phyloP scores from a whole-genome alignment of 2,888 invertebrate genomes.

The Orthonevra nobilis region DNA sequence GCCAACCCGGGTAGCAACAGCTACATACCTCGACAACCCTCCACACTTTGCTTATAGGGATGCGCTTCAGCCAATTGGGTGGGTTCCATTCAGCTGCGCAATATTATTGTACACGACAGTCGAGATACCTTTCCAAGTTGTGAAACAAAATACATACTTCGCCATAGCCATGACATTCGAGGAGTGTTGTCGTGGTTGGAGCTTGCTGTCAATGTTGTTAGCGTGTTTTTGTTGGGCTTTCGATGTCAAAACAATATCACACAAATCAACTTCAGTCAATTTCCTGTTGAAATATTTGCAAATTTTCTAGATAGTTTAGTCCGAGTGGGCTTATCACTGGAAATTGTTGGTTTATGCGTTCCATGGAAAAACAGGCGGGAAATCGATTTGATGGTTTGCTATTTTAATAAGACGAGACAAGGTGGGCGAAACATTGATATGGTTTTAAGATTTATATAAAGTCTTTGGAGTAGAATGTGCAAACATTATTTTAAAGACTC shows the following conservation, averaged over 20 bases:
- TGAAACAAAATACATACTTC: conserved; percentile 40
- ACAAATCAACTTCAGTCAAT: conserved; percentile 68
- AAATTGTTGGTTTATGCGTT: conserved; percentile 39
- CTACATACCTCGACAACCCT: conserved; percentile 24
- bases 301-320: conserved; percentile 64
- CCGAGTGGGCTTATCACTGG: conserved; percentile 33
- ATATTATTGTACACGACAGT: conserved; percentile 41
- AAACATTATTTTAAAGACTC: no score
- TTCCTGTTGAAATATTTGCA: conserved; percentile 65
- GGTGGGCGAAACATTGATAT: no score
- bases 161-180: conserved; percentile 43
- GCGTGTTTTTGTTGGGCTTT: neutral
- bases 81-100: conserved; percentile 34
- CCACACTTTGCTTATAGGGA: conserved; percentile 31
- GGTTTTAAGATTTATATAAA: no score
- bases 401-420: no score
- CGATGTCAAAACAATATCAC: conserved; percentile 25
- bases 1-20: neutral
- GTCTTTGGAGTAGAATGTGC: no score
- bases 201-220: neutral
- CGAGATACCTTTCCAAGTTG: conserved; percentile 36
- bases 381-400: no score
- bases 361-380: no score
- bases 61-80: conserved; percentile 46
- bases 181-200: no score